Evolutionary conservation across 2,888 invertebrate species (phyloP).

Genomic region (Meteorus colon): DNA sequence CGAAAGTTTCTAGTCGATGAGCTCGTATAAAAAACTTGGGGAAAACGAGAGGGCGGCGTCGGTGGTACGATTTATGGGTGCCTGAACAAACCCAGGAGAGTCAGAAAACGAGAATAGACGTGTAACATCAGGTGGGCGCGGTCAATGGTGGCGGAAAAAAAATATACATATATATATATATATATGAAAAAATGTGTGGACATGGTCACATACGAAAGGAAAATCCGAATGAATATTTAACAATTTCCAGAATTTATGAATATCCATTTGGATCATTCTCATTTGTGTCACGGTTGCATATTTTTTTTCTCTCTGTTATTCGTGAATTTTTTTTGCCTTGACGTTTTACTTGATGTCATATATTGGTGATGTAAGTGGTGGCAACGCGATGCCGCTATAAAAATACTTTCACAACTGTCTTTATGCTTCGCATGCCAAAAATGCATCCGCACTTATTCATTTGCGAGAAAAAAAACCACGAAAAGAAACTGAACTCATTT

Average conservation of each 20-base stretch:
- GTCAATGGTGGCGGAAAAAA: conserved; percentile 9
- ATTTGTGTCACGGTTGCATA: conserved; percentile 1
- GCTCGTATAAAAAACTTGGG: conserved; percentile 30
- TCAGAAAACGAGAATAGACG: conserved; percentile 37
- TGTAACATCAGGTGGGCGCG: conserved; percentile 32
- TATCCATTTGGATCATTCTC: conserved; percentile 7
- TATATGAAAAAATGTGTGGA: neutral
- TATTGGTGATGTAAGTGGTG: conserved; percentile 23
- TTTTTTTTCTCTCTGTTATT: conserved; percentile 12
- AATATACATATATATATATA: neutral
- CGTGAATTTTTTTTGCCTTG: conserved; percentile 19
- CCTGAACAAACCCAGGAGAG: conserved; percentile 36
- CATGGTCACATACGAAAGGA: conserved; percentile 2
- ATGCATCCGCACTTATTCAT: conserved; percentile 37
- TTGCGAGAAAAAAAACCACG: neutral
- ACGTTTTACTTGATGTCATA: conserved; percentile 28
- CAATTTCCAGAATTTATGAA: conserved; percentile 13
- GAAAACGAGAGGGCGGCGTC: conserved; percentile 29
- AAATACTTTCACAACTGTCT: conserved; percentile 20
- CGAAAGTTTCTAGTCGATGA: conserved; percentile 32
- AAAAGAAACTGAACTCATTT: neutral
- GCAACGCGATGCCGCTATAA: conserved; percentile 16
- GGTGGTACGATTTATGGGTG: conserved; percentile 33
- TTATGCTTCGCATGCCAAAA: conserved; percentile 40
- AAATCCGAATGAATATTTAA: conserved; percentile 20